Evolutionary conservation across 2,113 vertebrate genomes (phyloP).

Genomic region (Chlamydotis undulata): DNA sequence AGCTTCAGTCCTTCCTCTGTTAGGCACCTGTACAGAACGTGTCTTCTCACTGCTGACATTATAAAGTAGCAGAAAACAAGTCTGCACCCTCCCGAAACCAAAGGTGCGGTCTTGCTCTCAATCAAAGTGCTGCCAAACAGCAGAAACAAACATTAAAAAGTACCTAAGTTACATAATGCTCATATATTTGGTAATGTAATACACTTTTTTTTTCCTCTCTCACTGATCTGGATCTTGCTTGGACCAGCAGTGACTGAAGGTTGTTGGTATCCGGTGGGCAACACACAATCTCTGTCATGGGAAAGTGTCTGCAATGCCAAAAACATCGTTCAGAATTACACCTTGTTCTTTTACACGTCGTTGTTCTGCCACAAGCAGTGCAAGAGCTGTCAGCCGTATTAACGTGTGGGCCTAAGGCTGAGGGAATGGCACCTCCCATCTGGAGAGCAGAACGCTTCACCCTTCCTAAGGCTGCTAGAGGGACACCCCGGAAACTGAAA

Average conservation of each 20-base stretch:
- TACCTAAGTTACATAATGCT: slow-evolving; percentile 9
- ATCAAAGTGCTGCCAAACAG: slow-evolving; percentile 29
- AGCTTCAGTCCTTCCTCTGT: background rate
- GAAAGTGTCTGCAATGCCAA: background rate
- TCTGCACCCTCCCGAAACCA: background rate
- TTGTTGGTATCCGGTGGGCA: background rate
- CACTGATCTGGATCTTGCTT: background rate
- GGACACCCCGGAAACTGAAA: background rate
- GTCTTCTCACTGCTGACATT: slow-evolving; percentile 14
- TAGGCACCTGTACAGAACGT: background rate
- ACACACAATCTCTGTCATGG: background rate
- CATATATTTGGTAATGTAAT: background rate
- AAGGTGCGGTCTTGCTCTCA: slow-evolving; percentile 30
- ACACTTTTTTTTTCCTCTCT: background rate
- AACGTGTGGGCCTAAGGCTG: background rate
- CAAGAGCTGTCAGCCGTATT: background rate
- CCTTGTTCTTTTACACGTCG: background rate
- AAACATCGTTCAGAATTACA: background rate
- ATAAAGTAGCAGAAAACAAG: background rate
- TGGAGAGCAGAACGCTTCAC: background rate
- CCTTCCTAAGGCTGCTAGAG: background rate
- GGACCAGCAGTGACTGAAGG: background rate
- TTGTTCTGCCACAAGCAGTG: slow-evolving; percentile 4
- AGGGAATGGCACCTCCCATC: background rate
- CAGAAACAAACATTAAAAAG: background rate